A percentile compares a stretch with the other conserved stretches of the same genome.
phyloP scores from a whole-genome alignment of 2,113 vertebrate genomes.

The Origma solitaria region DNA sequence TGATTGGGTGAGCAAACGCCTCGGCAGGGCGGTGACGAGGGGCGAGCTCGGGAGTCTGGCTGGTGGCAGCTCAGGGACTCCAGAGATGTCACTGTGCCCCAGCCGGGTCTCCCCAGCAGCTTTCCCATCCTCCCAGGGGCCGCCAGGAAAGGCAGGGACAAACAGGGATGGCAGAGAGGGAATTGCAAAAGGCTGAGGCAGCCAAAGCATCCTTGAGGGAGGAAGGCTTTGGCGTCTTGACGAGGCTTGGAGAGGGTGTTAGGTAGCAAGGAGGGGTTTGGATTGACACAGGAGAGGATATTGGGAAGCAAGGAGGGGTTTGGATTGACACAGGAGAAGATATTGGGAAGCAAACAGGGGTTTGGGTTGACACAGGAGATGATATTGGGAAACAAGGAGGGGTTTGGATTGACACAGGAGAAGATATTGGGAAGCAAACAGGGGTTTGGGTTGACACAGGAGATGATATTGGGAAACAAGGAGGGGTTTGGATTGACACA shows the following conservation, averaged over 20 bases:
- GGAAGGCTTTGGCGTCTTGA: not conserved
- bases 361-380: not conserved
- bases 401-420: not conserved
- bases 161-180: not conserved
- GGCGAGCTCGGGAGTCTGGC: fast-evolving
- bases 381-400: not conserved
- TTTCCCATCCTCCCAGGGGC: not conserved
- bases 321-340: not conserved
- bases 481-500: not conserved
- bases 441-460: not conserved
- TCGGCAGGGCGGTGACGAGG: not conserved
- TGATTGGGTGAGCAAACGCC: not conserved
- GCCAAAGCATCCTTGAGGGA: not conserved
- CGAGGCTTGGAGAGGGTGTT: not conserved
- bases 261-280: not conserved
- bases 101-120: fast-evolving
- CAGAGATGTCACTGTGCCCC: not conserved
- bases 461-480: not conserved
- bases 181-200: not conserved
- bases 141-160: not conserved
- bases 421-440: not conserved
- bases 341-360: not conserved
- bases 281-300: not conserved
- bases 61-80: not conserved
- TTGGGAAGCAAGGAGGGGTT: not conserved